Base-by-base conservation (phyloP, 2,797 vertebrate species). In the Coregonus suidteri region DNA sequence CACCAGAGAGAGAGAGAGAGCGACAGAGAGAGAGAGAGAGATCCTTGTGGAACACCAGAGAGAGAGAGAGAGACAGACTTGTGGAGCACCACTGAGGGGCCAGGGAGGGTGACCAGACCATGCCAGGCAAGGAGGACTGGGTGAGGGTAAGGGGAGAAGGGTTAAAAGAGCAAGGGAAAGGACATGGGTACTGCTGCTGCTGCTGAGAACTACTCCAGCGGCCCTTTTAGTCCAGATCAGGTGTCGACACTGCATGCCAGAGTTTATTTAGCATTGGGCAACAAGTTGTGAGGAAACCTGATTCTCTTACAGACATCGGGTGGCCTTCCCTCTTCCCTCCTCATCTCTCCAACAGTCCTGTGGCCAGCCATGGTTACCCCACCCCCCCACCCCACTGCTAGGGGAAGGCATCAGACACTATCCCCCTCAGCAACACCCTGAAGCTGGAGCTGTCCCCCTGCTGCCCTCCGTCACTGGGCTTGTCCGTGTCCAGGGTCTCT, bases 231-330 rank as follows among this genome's bases (percentile, higher is more conserved):
- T 84, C 83, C 81, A 81, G 92, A 93, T 95, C 90, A 83, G 84
- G 90, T 95, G 90, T 94, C 92, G 85, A 82, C 86, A 86, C 91
- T 80, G 82, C 94, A 95, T 95, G 94, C 94, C 94, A 94, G 93
- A 93, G 93, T 95, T 95, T 95, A 95, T 95, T 94, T 95, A 94
- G 94, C 93, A 95, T 86, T 86, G 85, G 90, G 93, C 94, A 95
- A 94, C 94, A 95, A 94, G 94, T 95, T 92, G 94, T 93, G 91
- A 92, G 92, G 94, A 94, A 95, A 95, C 86, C 13, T 67, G 91
- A 95, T 88, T 87, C 86, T 68, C 70, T 86, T 78, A 78, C 85
- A 89, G 88, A 91, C 79, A 70, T 83, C 73, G 79, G 84, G 84
- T 88, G 85, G 90, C 91, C 91, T 89, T 91, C 87, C 92, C 88